Conservation (phyloP, 2,888 invertebrate genomes). For the Molorchus minor region DNA sequence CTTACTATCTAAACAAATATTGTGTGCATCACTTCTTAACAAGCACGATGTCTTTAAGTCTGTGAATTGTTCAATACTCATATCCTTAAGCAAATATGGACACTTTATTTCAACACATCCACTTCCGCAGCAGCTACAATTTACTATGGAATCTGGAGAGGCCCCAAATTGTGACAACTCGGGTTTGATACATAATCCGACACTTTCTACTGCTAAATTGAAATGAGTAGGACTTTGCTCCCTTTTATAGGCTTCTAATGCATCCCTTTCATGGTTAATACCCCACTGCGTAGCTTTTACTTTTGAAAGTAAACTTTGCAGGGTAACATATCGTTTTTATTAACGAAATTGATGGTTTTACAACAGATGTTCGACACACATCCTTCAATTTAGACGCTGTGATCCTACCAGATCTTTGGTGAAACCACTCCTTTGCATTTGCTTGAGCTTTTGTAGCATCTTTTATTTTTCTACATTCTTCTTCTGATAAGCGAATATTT, state of each 20-base stretch:
- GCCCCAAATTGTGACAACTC: conserved; percentile 18
- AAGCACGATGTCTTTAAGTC: conserved; percentile 1
- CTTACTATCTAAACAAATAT: conserved; percentile 14
- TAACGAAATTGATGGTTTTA: conserved; percentile 8
- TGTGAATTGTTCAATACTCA: conserved; percentile 7
- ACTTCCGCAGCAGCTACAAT: conserved; percentile 23
- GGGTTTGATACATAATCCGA: conserved; percentile 19
- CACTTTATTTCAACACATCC: conserved; percentile 30
- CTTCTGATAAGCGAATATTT: not conserved
- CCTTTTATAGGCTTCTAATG: conserved; percentile 13
- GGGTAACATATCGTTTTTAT: conserved; percentile 21
- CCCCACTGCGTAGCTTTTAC: conserved; percentile 16
- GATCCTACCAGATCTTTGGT: conserved; percentile 30
- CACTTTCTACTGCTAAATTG: conserved; percentile 9
- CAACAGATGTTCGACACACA: conserved; percentile 10
- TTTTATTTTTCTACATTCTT: conserved; percentile 6
- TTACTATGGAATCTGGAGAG: conserved; percentile 24
- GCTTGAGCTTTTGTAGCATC: conserved; percentile 17
- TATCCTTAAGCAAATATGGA: conserved; percentile 19
- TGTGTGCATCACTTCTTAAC: not conserved
- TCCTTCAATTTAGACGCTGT: conserved; percentile 26
- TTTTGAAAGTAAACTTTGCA: not conserved
- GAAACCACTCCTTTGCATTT: conserved; percentile 18
- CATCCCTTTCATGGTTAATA: conserved; percentile 16
- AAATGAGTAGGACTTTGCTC: conserved; percentile 8